Conservation (phyloP, 2,113 vertebrate species). For the Phaethornis superciliosus region DNA sequence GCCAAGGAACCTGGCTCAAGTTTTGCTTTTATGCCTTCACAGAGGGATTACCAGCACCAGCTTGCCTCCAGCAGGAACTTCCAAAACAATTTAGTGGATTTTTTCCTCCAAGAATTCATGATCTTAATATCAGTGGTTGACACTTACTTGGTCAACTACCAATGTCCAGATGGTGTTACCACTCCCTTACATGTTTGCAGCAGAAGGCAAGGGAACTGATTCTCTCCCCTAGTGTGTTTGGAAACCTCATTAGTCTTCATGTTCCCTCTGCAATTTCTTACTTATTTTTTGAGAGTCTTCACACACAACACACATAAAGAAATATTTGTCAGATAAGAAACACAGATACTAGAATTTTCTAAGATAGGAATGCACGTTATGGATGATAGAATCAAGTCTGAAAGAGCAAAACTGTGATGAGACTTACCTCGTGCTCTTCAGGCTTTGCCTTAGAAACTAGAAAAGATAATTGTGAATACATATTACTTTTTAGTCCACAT, state of each 20-base stretch:
- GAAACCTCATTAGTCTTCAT: not conserved
- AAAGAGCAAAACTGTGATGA: not conserved
- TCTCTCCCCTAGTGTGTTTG: not conserved
- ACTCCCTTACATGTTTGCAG: not conserved
- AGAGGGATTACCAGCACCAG: not conserved
- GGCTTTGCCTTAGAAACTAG: not conserved
- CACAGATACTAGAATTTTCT: not conserved
- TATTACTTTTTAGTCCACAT: not conserved
- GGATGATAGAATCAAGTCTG: not conserved
- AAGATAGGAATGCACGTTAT: not conserved
- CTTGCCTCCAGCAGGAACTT: not conserved
- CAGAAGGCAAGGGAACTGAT: not conserved
- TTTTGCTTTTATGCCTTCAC: not conserved
- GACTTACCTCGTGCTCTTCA: conserved; percentile 16
- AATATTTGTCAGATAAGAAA: not conserved
- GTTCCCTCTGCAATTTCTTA: not conserved
- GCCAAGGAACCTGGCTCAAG: not conserved
- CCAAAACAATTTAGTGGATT: not conserved
- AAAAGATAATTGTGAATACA: not conserved
- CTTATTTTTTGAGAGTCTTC: not conserved
- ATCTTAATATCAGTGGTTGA: not conserved
- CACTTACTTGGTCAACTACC: not conserved
- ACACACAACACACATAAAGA: not conserved
- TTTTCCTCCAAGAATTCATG: not conserved
- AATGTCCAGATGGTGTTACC: not conserved